Evolutionary conservation across 2,797 vertebrate species (phyloP), one percentile per base, ranked within the genome.

Genomic region (Gobio occitaniae): DNA sequence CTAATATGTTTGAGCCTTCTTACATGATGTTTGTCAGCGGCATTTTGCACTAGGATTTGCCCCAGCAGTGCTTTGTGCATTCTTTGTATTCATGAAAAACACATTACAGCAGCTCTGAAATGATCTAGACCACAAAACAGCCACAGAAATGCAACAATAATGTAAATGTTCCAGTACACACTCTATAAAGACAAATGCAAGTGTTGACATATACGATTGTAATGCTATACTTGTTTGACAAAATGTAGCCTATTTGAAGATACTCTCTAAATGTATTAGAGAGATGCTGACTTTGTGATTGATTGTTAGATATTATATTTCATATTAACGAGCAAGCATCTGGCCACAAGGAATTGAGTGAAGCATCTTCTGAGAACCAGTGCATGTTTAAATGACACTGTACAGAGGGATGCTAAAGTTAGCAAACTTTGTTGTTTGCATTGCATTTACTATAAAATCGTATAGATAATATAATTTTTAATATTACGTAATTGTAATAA

Each of bases 121-220:
- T 66, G 70, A 90, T 90, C 84, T 86, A 78, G 89, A 88, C 79
- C 90, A 92, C 89, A 93, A 91, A 94, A 91, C 82, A 88, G 93
- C 91, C 90, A 92, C 90, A 90, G 90, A 93, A 86, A 94, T 92
- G 92, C 52, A 91, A 92, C 89, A 90, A 83, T 85, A 89, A 91
- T 88, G 83, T 93, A 90, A 94, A 94, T 82, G 89, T 91, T 90
- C 80, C 78, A 79, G 59, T 89, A 90, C 89, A 83, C 66, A 87
- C 32, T 90, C 90, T 90, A 78, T 29, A 44, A 38, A 48, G 15
- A 78, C 47, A 19, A 81, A 71, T 29, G 52, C 44, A 80, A 59
- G 11, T 47, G 4, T 41, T 83, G 38, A 63, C 44, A 78, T 61
- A 25, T 41, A 44, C 19, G 16, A 36, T 84, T 75, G 78, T 86